These are phyloP conservation scores for Agapornis roseicollis DNA, from an alignment of 2,113 vertebrate species.

Conservation along the genomic window DNA sequence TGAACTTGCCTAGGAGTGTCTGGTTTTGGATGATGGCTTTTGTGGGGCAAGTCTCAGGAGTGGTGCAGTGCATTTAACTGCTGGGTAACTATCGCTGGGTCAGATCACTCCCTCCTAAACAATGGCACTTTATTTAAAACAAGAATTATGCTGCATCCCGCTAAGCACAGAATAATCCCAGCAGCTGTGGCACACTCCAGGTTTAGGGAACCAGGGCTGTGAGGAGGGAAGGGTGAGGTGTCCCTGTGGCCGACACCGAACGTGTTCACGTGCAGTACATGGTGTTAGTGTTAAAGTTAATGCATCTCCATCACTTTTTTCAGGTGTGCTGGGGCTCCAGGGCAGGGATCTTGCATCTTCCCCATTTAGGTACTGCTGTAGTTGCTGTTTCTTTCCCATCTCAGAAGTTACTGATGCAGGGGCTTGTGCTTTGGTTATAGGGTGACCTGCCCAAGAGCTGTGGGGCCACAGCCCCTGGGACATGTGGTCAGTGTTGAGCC, in stretches of 20 bases:
- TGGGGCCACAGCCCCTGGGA: accelerated
- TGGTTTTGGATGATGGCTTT: background rate
- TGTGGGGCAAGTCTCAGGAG: background rate
- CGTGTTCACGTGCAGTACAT: accelerated
- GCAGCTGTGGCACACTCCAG: background rate
- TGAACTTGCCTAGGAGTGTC: accelerated
- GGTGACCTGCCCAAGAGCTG: background rate
- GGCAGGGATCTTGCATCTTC: background rate
- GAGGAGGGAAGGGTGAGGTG: background rate
- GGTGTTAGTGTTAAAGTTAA: accelerated
- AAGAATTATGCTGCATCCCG: background rate
- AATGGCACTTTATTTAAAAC: accelerated
- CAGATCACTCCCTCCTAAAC: background rate
- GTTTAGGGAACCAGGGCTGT: accelerated
- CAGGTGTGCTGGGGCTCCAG: background rate
- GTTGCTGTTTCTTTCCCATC: background rate
- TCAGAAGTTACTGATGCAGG: background rate
- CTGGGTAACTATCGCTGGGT: background rate
- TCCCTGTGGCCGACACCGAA: background rate
- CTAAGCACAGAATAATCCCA: background rate
- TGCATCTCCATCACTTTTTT: background rate
- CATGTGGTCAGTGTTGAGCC: accelerated
- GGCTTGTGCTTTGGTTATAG: background rate
- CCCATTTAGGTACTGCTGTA: accelerated
- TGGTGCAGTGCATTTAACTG: background rate